These are phyloP conservation scores for Hydrolagus affinis DNA, from an alignment of 2,113 vertebrate genomes.

Conservation along the genomic window DNA sequence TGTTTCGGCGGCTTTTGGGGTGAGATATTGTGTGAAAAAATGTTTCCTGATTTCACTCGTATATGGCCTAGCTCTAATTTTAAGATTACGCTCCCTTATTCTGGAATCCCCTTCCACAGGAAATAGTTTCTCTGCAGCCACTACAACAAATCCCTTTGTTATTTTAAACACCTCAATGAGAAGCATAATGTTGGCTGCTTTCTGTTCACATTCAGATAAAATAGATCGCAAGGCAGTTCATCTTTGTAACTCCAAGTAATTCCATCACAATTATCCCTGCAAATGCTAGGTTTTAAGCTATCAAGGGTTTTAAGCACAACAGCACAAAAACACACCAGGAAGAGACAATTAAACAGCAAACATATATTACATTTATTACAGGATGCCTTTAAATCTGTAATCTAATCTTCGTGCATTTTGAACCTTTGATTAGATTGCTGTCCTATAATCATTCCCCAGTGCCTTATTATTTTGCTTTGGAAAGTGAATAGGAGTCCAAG, in stretches of 20 bases:
- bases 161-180: no score
- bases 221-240: background rate
- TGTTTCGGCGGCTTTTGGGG: no score
- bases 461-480: background rate
- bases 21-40: no score
- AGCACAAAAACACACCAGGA: background rate
- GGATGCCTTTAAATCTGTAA: background rate
- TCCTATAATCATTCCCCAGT: constrained; percentile 1
- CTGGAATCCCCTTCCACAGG: no score
- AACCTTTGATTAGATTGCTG: background rate
- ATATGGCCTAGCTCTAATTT: no score
- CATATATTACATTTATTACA: background rate
- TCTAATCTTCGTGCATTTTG: constrained; percentile 2
- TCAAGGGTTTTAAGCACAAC: background rate
- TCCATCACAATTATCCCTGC: background rate
- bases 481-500: constrained; percentile 1
- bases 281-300: background rate
- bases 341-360: background rate
- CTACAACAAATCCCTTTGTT: no score
- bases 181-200: no score
- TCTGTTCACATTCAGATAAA: no score
- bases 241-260: background rate
- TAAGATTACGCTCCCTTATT: no score
- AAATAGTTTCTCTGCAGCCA: no score
- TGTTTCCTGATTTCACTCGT: no score